Base-by-base conservation (phyloP, 2,888 invertebrate species). In the Clunio marinus region DNA sequence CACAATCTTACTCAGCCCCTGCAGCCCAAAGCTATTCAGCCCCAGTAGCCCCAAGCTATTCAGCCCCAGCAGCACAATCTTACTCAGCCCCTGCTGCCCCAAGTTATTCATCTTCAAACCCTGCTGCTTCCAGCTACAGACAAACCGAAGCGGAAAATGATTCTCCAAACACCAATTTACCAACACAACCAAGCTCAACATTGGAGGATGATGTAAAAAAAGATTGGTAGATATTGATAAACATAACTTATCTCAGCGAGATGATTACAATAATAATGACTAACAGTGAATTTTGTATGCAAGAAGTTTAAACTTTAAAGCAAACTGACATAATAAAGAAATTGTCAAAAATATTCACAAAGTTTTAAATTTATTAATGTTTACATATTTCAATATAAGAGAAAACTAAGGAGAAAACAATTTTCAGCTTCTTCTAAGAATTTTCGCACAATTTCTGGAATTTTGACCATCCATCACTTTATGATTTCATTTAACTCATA, bases 31-130 rank as follows among this genome's bases (percentile, higher is more conserved):
- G n/a, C 17, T 45, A 45, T 45, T 45, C 45, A 4, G 45, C 45
- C 3, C 45, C 57, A 22, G 57, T 25, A 25, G 2, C 25, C 5
- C 57, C 55, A 10, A 4, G 17, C 24, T 55, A 55, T 17, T 17
- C 51, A 17, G 45, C 51, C 2, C 51, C 51, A 57, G 57, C 57
- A 5, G 57, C 57, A 13, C 57, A 24, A 57, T 2, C 27, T 15
- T 27, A 51, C 17, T 3, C 7, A 4, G 57, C 57, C n/a, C 27
- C 25, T 7, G 45, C 32, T 7, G 5, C 32, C 4, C 32, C 32
- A 32, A 10, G 5, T 32, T 32, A 32, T 32, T 32, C 32, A 32
- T 4, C 32, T 4, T 10, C 32, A 32, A 32, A 32, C 10, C 22
- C 51, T 17, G 51, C 22, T 51, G 17, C 51, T 5, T 20, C 51